Evolutionary conservation across 2,888 invertebrate genomes (phyloP).

Genomic region (Phalera bucephala): DNA sequence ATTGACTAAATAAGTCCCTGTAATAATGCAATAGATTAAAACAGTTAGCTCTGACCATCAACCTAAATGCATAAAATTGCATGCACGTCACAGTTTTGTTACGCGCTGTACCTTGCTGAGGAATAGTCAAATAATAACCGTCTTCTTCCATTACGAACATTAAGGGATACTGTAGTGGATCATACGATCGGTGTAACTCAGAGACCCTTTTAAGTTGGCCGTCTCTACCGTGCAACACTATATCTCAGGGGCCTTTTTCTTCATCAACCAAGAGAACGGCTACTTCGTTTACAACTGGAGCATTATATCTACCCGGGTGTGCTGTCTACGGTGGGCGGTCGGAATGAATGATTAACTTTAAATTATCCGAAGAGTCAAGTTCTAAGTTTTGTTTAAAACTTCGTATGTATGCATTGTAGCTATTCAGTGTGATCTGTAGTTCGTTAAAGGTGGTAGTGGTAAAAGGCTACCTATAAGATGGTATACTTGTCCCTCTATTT

Average conservation of each 20-base stretch:
- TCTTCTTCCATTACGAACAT: constrained; percentile 13
- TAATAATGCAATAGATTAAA: constrained; percentile 23
- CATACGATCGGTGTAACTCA: constrained; percentile 12
- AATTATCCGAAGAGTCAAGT: no score
- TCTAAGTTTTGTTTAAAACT: no score
- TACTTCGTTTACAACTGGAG: constrained; percentile 16
- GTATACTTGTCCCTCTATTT: no score
- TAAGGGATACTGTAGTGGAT: constrained; percentile 26
- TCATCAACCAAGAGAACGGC: constrained; percentile 27
- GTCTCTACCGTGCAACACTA: constrained; percentile 18
- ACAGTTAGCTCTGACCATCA: constrained; percentile 21
- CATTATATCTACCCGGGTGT: constrained; percentile 16
- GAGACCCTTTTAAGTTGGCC: constrained; percentile 22
- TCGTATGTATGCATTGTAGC: no score
- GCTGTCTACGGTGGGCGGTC: constrained; percentile 9
- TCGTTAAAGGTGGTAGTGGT: no score
- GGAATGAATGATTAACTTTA: not conserved
- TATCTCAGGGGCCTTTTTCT: constrained; percentile 32
- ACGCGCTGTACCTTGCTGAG: constrained; percentile 7
- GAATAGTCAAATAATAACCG: constrained; percentile 20
- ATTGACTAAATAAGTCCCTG: constrained; percentile 24
- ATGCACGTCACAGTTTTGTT: constrained; percentile 32
- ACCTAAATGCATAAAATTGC: constrained; percentile 29
- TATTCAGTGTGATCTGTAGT: no score
- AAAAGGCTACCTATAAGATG: no score